Evolutionary conservation across 2,113 vertebrate genomes (phyloP).

Genomic region (western clawed frog (Xenopus tropicalis)): DNA sequence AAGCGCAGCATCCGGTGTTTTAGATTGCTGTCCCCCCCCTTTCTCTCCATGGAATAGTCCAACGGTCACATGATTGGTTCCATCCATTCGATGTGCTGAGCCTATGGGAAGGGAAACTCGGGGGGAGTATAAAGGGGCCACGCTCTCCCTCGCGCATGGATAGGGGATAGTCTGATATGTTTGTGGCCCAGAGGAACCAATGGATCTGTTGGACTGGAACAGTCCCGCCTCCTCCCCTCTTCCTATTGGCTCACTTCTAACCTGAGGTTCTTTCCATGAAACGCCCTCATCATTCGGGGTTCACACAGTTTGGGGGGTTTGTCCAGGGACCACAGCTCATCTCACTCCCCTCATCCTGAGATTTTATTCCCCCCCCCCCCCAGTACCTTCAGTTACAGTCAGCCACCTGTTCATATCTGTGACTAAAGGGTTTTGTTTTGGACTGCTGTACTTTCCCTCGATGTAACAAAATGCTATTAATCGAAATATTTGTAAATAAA

Average conservation of each 20-base stretch:
- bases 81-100: no score
- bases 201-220: no score
- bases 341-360: slow-evolving; percentile 49
- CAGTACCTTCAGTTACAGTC: slow-evolving; percentile 58
- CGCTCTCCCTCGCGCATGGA: no score
- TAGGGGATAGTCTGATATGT: no score
- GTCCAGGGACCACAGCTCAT: slow-evolving; percentile 72
- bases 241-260: slow-evolving; percentile 47
- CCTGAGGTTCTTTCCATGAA: slow-evolving; percentile 53
- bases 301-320: slow-evolving; percentile 55
- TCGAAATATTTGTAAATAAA: slow-evolving; percentile 92
- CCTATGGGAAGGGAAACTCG: no score
- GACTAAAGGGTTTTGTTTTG: slow-evolving; percentile 65
- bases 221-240: no score
- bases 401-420: slow-evolving; percentile 67
- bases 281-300: slow-evolving; percentile 52
- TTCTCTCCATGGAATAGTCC: no score
- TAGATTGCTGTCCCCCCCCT: no score
- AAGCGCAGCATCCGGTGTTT: background rate
- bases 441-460: slow-evolving; percentile 78
- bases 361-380: slow-evolving; percentile 37
- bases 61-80: no score
- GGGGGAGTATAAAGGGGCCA: no score
- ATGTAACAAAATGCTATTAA: slow-evolving; percentile 84
- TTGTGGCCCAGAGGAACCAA: no score